Percentiles rank a stretch among this genome's conserved stretches.
Evolutionary conservation across 2,888 invertebrate genomes (phyloP).

Genomic region (Notodonta dromedarius): DNA sequence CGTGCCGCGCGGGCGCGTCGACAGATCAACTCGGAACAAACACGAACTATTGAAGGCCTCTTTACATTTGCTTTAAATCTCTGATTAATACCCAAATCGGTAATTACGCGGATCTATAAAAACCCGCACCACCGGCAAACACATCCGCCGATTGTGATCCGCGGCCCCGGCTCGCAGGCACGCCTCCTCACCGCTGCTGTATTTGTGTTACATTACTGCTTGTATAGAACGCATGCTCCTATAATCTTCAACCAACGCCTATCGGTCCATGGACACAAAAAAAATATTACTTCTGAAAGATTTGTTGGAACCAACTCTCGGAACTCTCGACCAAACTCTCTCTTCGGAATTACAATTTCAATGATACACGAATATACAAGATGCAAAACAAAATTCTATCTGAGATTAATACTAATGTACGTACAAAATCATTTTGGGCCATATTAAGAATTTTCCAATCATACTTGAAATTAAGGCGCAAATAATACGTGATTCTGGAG

Average conservation of each 20-base stretch:
- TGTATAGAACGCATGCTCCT: background rate
- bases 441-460: slow-evolving; percentile 28
- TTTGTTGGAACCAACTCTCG: too few species aligned
- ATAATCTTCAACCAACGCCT: too few species aligned
- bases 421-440: background rate
- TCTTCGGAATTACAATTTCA: too few species aligned
- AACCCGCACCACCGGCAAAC: background rate
- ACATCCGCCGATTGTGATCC: slow-evolving; percentile 11
- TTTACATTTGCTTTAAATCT: too few species aligned
- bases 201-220: slow-evolving; percentile 11
- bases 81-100: background rate
- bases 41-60: too few species aligned
- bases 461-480: slow-evolving; percentile 32
- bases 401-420: background rate
- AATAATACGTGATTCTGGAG: slow-evolving; percentile 20
- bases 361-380: too few species aligned
- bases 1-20: too few species aligned
- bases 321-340: too few species aligned
- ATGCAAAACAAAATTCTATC: too few species aligned
- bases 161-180: slow-evolving; percentile 10
- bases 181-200: slow-evolving; percentile 25
- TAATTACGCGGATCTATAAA: background rate
- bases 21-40: too few species aligned
- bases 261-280: too few species aligned
- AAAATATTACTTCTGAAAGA: too few species aligned